These are phyloP conservation scores for Nipponia nippon DNA, from an alignment of 2,113 vertebrate species.

Conservation along the genomic window DNA sequence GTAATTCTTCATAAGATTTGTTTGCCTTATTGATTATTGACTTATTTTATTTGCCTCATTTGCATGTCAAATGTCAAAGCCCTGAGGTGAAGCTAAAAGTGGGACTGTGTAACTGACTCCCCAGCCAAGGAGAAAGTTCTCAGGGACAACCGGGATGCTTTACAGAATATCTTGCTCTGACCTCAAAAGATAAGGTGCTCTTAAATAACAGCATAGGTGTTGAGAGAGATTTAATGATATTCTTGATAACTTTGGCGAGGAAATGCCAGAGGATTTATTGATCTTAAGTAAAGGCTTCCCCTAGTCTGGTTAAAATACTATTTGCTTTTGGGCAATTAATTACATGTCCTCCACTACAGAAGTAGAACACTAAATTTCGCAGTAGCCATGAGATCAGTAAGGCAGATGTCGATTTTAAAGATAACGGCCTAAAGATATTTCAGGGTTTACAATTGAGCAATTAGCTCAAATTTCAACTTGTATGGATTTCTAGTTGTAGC, in stretches of 20 bases:
- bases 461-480: neutral
- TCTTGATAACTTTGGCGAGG: neutral
- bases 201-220: neutral
- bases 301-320: neutral
- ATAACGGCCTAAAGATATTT: neutral
- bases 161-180: neutral
- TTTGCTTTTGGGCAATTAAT: neutral
- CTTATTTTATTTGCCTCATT: neutral
- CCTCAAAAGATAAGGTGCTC: neutral
- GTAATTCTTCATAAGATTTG: neutral
- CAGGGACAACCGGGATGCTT: neutral
- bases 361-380: neutral
- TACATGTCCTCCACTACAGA: neutral
- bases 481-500: neutral
- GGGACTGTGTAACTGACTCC: neutral
- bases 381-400: neutral
- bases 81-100: neutral
- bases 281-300: neutral
- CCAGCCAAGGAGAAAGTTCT: neutral
- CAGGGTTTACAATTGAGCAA: neutral
- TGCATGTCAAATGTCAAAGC: neutral
- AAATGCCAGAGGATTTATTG: neutral
- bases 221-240: neutral
- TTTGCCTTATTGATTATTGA: neutral
- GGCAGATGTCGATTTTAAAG: neutral